phyloP scores from a whole-genome alignment of 1,140 invertebrate species.

The Vanessa atalanta region DNA sequence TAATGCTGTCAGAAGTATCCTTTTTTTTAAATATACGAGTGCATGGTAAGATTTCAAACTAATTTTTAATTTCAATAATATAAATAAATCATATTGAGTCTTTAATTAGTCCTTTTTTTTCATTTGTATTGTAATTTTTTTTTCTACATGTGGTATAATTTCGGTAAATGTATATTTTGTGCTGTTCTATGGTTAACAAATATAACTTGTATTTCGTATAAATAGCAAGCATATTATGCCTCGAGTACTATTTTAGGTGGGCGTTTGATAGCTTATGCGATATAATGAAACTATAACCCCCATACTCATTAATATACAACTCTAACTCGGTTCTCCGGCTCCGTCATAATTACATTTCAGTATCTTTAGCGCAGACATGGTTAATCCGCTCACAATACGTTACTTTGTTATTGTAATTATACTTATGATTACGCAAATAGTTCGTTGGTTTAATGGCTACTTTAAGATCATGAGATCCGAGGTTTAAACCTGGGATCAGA shows the following conservation, averaged over 20 bases:
- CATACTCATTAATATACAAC: constrained; percentile 32
- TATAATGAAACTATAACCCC: constrained; percentile 31
- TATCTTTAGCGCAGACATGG: neutral
- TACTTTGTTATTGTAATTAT: neutral
- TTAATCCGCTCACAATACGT: neutral
- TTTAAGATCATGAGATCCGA: no score
- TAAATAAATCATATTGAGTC: no score
- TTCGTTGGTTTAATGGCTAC: neutral
- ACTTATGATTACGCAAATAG: neutral
- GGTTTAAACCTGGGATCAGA: no score
- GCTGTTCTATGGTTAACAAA: no score
- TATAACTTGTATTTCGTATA: neutral
- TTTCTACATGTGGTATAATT: no score
- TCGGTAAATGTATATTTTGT: no score
- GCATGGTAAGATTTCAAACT: no score
- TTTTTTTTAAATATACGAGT: no score
- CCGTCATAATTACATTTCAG: constrained; percentile 13
- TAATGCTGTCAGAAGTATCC: no score
- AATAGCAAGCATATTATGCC: constrained; percentile 6
- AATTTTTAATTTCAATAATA: no score
- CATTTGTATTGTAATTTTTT: no score
- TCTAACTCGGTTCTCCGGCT: constrained; percentile 14
- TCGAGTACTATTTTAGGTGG: constrained; percentile 5
- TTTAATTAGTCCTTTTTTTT: no score
- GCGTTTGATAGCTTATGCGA: constrained; percentile 28